These are phyloP conservation scores for Oreortyx pictus DNA, from an alignment of 2,797 vertebrate genomes.

Conservation along the genomic window DNA sequence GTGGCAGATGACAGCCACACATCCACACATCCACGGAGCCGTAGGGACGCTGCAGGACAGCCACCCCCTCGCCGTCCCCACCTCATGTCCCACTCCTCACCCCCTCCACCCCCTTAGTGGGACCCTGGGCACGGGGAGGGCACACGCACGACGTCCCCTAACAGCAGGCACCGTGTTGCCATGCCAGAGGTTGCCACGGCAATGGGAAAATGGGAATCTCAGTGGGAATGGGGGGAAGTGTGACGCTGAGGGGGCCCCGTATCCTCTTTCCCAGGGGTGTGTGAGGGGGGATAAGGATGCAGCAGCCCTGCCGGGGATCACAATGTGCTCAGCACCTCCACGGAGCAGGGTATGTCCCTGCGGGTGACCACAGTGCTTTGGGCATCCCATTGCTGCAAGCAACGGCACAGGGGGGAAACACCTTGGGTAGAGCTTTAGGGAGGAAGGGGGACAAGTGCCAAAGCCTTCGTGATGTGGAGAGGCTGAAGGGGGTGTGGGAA, in stretches of 20 bases:
- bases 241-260: fast-evolving
- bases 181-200: conserved; percentile 60
- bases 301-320: neutral
- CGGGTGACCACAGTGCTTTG: neutral
- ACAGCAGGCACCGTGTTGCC: neutral
- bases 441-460: neutral
- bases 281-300: neutral
- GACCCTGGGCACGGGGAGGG: neutral
- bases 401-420: too few species aligned
- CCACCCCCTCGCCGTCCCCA: neutral
- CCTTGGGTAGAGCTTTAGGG: neutral
- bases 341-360: neutral
- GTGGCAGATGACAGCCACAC: neutral
- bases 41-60: neutral
- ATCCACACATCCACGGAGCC: neutral
- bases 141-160: neutral
- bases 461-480: neutral
- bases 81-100: neutral
- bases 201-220: conserved; percentile 44
- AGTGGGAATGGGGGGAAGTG: neutral
- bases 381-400: neutral
- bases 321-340: neutral
- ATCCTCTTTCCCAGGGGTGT: neutral
- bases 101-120: fast-evolving
- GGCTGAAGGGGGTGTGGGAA: fast-evolving